Base-by-base conservation (phyloP, 2,888 invertebrate genomes). In the Fragum sueziense region DNA sequence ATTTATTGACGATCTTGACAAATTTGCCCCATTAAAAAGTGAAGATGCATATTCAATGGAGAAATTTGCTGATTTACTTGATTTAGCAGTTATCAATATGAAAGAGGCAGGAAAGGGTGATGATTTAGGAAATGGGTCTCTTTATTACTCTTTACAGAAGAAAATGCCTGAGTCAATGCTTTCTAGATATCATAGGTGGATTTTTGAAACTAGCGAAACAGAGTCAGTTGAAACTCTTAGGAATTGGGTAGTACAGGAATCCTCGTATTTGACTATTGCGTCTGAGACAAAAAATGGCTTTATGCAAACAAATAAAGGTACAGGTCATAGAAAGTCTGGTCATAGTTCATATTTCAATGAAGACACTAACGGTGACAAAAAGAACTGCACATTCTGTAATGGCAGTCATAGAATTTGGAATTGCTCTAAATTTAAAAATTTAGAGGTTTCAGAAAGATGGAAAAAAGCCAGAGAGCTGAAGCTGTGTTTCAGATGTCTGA, bases 401-500 rank as follows among this genome's bases (percentile, higher is more conserved):
- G 22, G 7, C 7, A 22, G 54, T 54, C 54, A 54, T 22, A 54
- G 29, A 59, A 29, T 68, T 37, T 68, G 68, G 47, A 9, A 68
- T 1, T 68, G 68, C 17, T 4, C 37, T 22, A 1, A 34, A 17
- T 68, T 68, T 22, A 68, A 68, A 25, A 25, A 17, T 2, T n/a
- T 68, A 27, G 20, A 41, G 37, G 41, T 68, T 9, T 2, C n/a
- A 41, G 22, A 47, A 47, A 68, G 68, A 47, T 68, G 68, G 68
- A 27, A 41, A 14, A 34, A 11, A 9, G 41, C 47, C 3, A 68
- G 47, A 68, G 68, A 68, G 2, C 27, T 47, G 25, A 68, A 22
- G 41, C 9, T 37, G 22, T 68, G 68, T 17, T 68, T 14, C 25
- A 41, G 41, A 9, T 68, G 68, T 22, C 31, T 68, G 47, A 68